A percentile compares a stretch with the other conserved stretches of the same genome.
Conservation (phyloP, 2,113 vertebrate species). For the Atrichornis clamosus region DNA sequence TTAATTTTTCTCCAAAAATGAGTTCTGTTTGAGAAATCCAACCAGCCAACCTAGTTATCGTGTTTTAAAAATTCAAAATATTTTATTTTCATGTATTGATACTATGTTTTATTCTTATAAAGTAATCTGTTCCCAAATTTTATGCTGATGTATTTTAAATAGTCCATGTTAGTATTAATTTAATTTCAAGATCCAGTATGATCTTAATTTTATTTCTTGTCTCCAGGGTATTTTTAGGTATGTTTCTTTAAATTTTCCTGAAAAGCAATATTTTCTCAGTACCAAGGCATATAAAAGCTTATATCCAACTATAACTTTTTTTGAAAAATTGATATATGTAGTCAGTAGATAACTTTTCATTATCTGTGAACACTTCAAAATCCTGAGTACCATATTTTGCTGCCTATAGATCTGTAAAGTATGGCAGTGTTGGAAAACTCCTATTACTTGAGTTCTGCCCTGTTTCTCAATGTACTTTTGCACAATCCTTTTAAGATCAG, state of each 20-base stretch:
- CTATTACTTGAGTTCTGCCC: not conserved
- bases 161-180: not conserved
- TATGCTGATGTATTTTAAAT: not conserved
- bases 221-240: not conserved
- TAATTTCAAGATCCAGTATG: not conserved
- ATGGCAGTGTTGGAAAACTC: not conserved
- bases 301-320: not conserved
- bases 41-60: not conserved
- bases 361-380: slow-evolving; percentile 4
- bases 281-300: not conserved
- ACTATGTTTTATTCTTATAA: not conserved
- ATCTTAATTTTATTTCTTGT: not conserved
- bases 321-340: not conserved
- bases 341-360: not conserved
- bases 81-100: not conserved
- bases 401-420: not conserved
- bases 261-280: not conserved
- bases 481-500: not conserved
- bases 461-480: not conserved
- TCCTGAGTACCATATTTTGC: not conserved
- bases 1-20: not conserved
- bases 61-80: not conserved
- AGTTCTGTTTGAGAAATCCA: not conserved
- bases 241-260: not conserved
- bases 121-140: not conserved